Evolutionary conservation across 1,140 invertebrate genomes (phyloP), one percentile per base, ranked within the genome.

Genomic region (Aphaenogaster floridana): DNA sequence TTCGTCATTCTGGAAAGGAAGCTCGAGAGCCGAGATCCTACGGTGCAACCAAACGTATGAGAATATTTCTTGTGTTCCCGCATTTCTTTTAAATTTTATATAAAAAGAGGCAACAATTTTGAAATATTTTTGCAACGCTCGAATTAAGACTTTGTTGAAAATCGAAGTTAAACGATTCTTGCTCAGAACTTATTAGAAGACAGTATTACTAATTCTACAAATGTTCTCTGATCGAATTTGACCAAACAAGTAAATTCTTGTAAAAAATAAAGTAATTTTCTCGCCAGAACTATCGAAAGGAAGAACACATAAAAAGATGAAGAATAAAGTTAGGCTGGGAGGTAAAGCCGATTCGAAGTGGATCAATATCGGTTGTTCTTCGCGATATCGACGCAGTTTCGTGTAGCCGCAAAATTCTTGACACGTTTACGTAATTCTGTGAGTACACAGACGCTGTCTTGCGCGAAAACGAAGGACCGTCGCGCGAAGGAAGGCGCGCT

Each of bases 1-100:
- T 86, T 86, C 72, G 84, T 86, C 76, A 86, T 86, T 79, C 72
- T 80, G 15, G 74, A 45, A 52, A 63, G 84, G 17, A 86, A 68
- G 83, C 61, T 68, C 21, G 42, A 48, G 54, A 61, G 34, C 17
- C 28, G 13, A 57, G 57, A 84, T 84, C 42, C 48, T 84, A 36
- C 69, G 54, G 39, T 48, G 68, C 80, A 74, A n/a, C 57, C 54
- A 48, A 45, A 74, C 69, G 54, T 61, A 69, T 6, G 74, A 54
- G 80, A 61, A 74, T 84, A 74, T 48, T 84, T 76, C 54, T 83
- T 28, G 28, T 45, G 28, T 45, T 11, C 7, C 45, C 17, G 69
- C 11, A 28, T n/a, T 76, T 63, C 13, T 39, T 59, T 74, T 17
- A 48, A 0, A 3, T 59, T 52, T 36, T 28, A 6, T 36, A 39